Evolutionary conservation across 2,113 vertebrate species (phyloP).

Genomic region (Paramormyrops kingsleyae): DNA sequence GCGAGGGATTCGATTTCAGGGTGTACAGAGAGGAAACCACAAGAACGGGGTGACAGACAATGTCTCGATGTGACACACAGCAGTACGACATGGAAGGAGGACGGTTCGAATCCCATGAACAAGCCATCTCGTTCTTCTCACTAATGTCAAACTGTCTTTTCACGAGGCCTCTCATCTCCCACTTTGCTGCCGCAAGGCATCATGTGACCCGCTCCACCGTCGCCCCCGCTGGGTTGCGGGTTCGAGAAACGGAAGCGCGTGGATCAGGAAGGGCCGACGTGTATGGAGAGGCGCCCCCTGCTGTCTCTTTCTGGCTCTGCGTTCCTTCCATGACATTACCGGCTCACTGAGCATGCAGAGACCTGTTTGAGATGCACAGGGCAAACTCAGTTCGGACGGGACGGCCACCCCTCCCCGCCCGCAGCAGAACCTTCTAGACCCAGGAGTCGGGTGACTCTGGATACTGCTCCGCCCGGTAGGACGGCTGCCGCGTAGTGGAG

Average conservation of each 20-base stretch:
- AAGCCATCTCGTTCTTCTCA: constrained; percentile 73
- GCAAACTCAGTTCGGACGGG: constrained; percentile 35
- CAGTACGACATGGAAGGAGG: constrained; percentile 71
- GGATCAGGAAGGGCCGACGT: background rate
- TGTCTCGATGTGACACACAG: constrained; percentile 75
- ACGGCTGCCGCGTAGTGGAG: constrained; percentile 88
- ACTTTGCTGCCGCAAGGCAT: constrained; percentile 58
- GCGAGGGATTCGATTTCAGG: constrained; percentile 59
- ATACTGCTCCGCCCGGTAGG: constrained; percentile 88
- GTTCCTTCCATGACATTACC: background rate
- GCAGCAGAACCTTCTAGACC: constrained; percentile 68
- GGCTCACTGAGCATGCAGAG: background rate
- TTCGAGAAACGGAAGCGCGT: background rate
- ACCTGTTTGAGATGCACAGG: constrained; percentile 31
- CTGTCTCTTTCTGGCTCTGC: background rate
- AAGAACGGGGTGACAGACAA: constrained; percentile 74
- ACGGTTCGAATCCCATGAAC: constrained; percentile 70
- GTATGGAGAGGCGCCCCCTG: background rate
- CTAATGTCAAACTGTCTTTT: constrained; percentile 49
- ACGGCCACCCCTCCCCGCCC: constrained; percentile 3
- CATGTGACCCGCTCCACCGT: constrained; percentile 67
- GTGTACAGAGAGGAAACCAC: constrained; percentile 79
- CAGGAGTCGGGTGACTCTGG: constrained; percentile 95
- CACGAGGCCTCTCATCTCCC: constrained; percentile 53
- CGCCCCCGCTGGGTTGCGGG: constrained; percentile 64